Base-by-base conservation (phyloP, 2,797 vertebrate species). In the Stomatorhinus walkeri region DNA sequence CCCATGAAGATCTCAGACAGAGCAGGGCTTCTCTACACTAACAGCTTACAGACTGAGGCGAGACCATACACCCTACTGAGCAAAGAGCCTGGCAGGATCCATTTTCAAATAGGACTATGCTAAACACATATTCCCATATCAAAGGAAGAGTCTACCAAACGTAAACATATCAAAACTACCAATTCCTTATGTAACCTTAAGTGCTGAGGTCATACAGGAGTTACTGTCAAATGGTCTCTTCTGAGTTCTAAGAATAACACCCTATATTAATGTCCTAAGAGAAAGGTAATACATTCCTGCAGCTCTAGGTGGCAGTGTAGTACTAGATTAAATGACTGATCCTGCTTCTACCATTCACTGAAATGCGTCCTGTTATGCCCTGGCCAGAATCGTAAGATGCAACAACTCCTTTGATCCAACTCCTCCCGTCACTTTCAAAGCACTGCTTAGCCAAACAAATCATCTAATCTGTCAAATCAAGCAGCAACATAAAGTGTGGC, bases 291-390 rank as follows among this genome's bases (percentile, higher is more conserved):
- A 24, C 84, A 51, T 16, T 49, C 24, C 22, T 72, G 10, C 9
- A 76, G 3, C 87, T 88, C 48, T 76, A 88, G 87, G 68, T 76
- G 87, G 87, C 68, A 54, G 12, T 43, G 64, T 76, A 40, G 46
- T 46, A 76, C 48, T 36, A 36, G 16, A 19, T 51, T 88, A 51
- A 72, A 72, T 36, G 43, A 54, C 12, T 36, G 32, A 36, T 7
- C 2, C 32, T 43, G 36, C 46, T 85, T 85, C 83, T 87, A 51
- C 52, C 19, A 0, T 40, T 61, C 28, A 19, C 85, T 87, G 85
- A 40, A 54, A 19, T 59, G 14, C 7, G 32, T 59, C 8, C 28
- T 81, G 51, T 32, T 14, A 85, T 52, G 14, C 48, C 10, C 49
- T 14, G 46, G 24, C 48, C 22, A 14, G 12, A 85, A 84, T 84